Conservation (phyloP, 1,140 invertebrate genomes). For the Chironomus tepperi region DNA sequence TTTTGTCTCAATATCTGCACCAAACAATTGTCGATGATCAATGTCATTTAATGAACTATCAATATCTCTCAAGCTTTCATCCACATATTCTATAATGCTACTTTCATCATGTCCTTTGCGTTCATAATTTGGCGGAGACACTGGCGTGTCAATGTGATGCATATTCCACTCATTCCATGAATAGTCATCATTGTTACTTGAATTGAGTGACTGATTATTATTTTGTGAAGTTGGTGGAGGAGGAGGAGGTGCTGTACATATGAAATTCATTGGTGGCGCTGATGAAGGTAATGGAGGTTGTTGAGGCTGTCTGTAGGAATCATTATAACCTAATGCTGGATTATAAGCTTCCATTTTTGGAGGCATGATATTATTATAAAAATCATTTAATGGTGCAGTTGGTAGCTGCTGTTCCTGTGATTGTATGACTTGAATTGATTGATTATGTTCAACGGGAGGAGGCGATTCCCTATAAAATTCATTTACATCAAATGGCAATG, state of each 20-base stretch:
- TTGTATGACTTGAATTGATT: slow-evolving; percentile 47
- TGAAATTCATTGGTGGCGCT: neutral
- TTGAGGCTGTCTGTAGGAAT: neutral
- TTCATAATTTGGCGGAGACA: slow-evolving; percentile 57
- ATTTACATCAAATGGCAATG: slow-evolving; percentile 39
- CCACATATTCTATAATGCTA: slow-evolving; percentile 49
- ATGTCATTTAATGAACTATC: slow-evolving; percentile 45
- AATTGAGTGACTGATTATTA: slow-evolving; percentile 25
- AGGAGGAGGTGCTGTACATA: slow-evolving; percentile 23
- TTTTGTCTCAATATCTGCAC: slow-evolving; percentile 24
- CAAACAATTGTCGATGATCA: slow-evolving; percentile 44
- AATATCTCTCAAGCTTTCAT: slow-evolving; percentile 35
- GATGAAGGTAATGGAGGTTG: slow-evolving; percentile 27
- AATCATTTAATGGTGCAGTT: slow-evolving; percentile 25
- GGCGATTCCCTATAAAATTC: slow-evolving; percentile 34
- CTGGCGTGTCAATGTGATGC: slow-evolving; percentile 46
- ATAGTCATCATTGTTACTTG: slow-evolving; percentile 34
- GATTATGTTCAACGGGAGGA: slow-evolving; percentile 35
- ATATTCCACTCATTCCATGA: slow-evolving; percentile 37
- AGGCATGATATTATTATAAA: slow-evolving; percentile 25
- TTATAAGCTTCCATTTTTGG: slow-evolving; percentile 8
- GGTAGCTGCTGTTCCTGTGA: slow-evolving; percentile 33
- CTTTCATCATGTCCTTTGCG: slow-evolving; percentile 42
- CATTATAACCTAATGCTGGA: neutral
- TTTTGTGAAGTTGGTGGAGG: slow-evolving; percentile 27